Base-by-base conservation (phyloP, 2,113 vertebrate species). In the Cnemophilus loriae region DNA sequence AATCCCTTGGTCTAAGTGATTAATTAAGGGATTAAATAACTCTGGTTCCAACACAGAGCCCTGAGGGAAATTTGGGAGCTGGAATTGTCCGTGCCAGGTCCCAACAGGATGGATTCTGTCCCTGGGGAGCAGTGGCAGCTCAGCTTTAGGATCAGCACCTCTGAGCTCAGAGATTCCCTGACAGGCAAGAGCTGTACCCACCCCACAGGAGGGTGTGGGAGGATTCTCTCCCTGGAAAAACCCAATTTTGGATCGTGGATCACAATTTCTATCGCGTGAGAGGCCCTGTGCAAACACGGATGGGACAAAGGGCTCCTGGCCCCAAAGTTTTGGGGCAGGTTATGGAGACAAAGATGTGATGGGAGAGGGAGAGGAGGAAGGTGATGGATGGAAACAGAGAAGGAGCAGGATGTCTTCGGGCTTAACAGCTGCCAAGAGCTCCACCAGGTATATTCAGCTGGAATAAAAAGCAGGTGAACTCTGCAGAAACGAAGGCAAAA, bases 151-250 rank as follows among this genome's bases (percentile, higher is more conserved):
- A 41, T 46, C 7, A 9, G 39, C 6, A 30, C 44, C 41, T 76
- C 63, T 10, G 63, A 89, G 37, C n/a, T 71, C 0, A 0, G 57
- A 33, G 22, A 8, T 27, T 84, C 60, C 23, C 74, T 70, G 60
- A 53, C 65, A 82, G 33, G 50, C 2, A 7, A 53, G 69, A 74
- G 70, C 63, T 5, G 5, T 8, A 9, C n/a, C 42, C 21, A 50
- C 42, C 49, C 50, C 20, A 10, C 46, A 44, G 27, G 12, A 78
- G 83, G 60, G n/a, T 2, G 70, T 22, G 59, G 47, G 90, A 84
- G 87, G 84, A 86, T 89, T 56, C 89, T 57, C 32, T 64, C 39
- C 56, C 68, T 44, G 81, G 49, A 44, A 81, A 91, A 94, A 21
- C 70, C 22, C 19, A 9, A 4, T 30, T 70, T 30, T 9, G 55